Conservation (phyloP, 2,797 vertebrate species). For the Gymnothorax javanicus region DNA sequence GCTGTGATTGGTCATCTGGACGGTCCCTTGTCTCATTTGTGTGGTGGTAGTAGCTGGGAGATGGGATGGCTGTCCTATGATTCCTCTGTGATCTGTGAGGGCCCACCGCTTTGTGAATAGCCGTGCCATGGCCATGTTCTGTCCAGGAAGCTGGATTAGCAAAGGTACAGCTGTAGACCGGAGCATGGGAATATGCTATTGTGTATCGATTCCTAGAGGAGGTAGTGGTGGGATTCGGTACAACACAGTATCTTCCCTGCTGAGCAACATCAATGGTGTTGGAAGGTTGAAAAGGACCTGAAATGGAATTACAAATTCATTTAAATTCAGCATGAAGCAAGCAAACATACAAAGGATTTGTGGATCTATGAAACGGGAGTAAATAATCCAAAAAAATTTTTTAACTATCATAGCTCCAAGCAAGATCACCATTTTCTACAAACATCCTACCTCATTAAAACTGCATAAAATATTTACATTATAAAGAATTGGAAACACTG, state of each 20-base stretch:
- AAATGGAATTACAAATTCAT: slow-evolving; percentile 42
- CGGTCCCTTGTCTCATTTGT: slow-evolving; percentile 40
- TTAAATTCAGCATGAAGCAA: slow-evolving; percentile 6
- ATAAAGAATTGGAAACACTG: too few species aligned
- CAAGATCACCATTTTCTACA: neutral
- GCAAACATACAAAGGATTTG: neutral
- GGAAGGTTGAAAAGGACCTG: slow-evolving; percentile 54
- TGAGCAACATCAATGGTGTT: slow-evolving; percentile 56
- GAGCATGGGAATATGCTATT: slow-evolving; percentile 60
- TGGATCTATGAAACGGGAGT: neutral
- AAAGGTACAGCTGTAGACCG: slow-evolving; percentile 62
- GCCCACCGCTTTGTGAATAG: slow-evolving; percentile 54
- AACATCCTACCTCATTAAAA: neutral
- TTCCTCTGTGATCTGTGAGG: slow-evolving; percentile 62
- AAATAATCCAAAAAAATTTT: neutral
- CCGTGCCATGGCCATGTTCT: slow-evolving; percentile 58
- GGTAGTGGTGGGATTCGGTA: slow-evolving; percentile 58
- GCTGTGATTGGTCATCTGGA: slow-evolving; percentile 51
- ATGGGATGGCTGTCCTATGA: slow-evolving; percentile 62
- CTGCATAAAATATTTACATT: neutral
- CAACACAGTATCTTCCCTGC: slow-evolving; percentile 55
- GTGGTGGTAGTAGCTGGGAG: slow-evolving; percentile 52
- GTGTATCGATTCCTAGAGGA: slow-evolving; percentile 62
- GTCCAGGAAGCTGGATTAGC: slow-evolving; percentile 58
- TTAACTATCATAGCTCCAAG: neutral